These are phyloP conservation scores for Chaitophorus viminalis DNA, from an alignment of 2,888 invertebrate species.

Conservation along the genomic window DNA sequence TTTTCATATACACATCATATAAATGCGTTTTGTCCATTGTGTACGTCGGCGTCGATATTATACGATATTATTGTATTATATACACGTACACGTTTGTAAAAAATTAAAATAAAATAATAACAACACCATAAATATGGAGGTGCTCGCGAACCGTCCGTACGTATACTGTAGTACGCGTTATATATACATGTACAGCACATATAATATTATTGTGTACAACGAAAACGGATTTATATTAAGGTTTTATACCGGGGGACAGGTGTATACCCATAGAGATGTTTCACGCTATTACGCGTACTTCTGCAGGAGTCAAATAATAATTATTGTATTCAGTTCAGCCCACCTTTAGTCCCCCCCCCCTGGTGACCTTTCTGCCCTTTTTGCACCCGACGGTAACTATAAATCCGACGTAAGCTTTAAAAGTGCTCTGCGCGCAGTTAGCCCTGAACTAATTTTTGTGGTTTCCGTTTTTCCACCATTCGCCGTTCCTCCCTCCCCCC, in stretches of 20 bases:
- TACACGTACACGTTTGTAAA: too few relatives aligned
- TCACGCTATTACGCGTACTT: constrained; percentile 7
- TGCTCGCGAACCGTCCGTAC: neutral
- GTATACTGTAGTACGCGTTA: too few relatives aligned
- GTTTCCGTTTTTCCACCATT: constrained; percentile 1
- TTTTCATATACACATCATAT: too few relatives aligned
- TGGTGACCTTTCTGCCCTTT: too few relatives aligned
- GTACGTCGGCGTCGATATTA: too few relatives aligned
- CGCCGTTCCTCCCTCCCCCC: neutral
- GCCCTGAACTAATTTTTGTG: constrained; percentile 25
- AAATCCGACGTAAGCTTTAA: constrained; percentile 19
- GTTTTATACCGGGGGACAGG: constrained; percentile 40
- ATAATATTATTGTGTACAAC: neutral
- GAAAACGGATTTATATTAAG: constrained; percentile 54
- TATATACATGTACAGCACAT: too few relatives aligned
- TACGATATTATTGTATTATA: too few relatives aligned
- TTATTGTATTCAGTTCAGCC: constrained; percentile 17
- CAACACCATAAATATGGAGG: neutral
- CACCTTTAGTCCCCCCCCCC: neutral
- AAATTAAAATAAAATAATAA: neutral
- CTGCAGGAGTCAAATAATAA: constrained; percentile 31
- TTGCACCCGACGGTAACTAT: neutral
- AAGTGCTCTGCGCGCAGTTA: neutral
- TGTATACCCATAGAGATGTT: constrained; percentile 19
- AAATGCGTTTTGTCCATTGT: too few relatives aligned